Evolutionary conservation across 2,797 vertebrate genomes (phyloP).

Genomic region (Emys orbicularis): DNA sequence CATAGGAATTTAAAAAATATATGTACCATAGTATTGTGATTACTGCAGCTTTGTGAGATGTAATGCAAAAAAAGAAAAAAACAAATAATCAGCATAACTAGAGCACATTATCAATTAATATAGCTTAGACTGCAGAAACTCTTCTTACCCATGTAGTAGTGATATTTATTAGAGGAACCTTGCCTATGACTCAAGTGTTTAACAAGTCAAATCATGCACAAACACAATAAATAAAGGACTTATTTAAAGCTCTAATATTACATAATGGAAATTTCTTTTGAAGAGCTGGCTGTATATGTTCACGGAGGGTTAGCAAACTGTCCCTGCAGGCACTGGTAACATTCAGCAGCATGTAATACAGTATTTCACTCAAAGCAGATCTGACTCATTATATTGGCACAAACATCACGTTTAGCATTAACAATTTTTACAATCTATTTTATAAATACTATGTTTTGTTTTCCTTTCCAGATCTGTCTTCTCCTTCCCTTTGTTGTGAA

Average conservation of each 20-base stretch:
- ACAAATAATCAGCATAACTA: neutral
- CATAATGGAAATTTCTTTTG: constrained; percentile 53
- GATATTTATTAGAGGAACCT: constrained; percentile 58
- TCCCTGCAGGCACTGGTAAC: constrained; percentile 48
- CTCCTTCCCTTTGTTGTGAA: constrained; percentile 50
- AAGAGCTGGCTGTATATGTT: constrained; percentile 38
- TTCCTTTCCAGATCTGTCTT: constrained; percentile 47
- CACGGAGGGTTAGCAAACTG: constrained; percentile 50
- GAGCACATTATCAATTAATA: neutral
- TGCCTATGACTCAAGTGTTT: constrained; percentile 37
- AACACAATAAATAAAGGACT: constrained; percentile 44
- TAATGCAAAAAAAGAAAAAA: neutral
- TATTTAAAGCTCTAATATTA: constrained; percentile 39
- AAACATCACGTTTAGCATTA: constrained; percentile 68
- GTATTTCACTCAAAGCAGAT: constrained; percentile 62
- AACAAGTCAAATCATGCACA: constrained; percentile 56
- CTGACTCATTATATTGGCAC: constrained; percentile 69
- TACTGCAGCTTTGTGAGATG: neutral
- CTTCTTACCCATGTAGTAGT: constrained; percentile 31
- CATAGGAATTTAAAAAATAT: fast-evolving
- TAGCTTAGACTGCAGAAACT: constrained; percentile 30
- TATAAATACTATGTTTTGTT: constrained; percentile 45
- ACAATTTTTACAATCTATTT: constrained; percentile 46
- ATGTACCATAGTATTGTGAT: neutral
- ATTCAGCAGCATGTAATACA: constrained; percentile 61